A percentile compares a stretch with the other conserved stretches of the same genome.
Evolutionary conservation across 2,888 invertebrate genomes (phyloP).

Genomic region (Nomada ferruginata): DNA sequence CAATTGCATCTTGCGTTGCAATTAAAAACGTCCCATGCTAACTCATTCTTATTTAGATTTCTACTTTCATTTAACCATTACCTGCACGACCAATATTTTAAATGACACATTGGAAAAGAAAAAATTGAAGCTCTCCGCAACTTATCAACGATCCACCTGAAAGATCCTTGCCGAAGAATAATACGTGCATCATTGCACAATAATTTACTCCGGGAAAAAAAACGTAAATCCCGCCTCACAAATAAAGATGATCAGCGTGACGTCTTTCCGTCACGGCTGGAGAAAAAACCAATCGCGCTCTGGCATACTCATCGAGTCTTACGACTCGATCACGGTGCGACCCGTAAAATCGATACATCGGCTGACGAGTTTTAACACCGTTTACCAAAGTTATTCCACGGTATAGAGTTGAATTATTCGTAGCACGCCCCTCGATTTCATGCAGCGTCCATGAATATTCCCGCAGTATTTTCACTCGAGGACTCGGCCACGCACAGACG

Average conservation of each 20-base stretch:
- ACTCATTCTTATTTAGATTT: no score
- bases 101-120: no score
- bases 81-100: no score
- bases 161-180: neutral
- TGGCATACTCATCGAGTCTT: slow-evolving; percentile 16
- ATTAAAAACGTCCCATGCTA: no score
- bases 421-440: slow-evolving; percentile 73
- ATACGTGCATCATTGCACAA: neutral
- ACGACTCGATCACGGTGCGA: neutral
- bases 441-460: slow-evolving; percentile 67
- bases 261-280: neutral
- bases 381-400: slow-evolving; percentile 62
- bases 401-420: slow-evolving; percentile 62
- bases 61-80: no score
- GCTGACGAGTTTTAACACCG: slow-evolving; percentile 57
- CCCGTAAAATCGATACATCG: slow-evolving; percentile 51
- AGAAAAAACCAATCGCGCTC: neutral
- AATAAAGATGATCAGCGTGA: neutral
- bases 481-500: slow-evolving; percentile 59
- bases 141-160: no score
- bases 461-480: slow-evolving; percentile 57
- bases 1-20: no score
- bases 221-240: neutral
- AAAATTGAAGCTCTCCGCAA: no score
- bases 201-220: neutral